Evolutionary conservation across 2,888 invertebrate genomes (phyloP).

Genomic region (Meghimatium bilineatum): DNA sequence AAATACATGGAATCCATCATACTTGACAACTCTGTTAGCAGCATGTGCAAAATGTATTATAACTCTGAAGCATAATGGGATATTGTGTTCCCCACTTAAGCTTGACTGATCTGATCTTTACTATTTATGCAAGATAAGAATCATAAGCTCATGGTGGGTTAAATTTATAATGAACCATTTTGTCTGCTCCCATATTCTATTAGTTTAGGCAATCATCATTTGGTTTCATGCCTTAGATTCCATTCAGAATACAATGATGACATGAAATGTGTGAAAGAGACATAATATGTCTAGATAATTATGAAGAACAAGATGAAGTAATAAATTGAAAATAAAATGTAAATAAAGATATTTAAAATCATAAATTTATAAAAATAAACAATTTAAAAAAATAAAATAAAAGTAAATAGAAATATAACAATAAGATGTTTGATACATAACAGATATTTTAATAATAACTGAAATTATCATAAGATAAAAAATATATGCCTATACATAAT

Average conservation of each 20-base stretch:
- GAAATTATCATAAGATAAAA: not conserved
- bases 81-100: not conserved
- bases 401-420: not conserved
- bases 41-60: not conserved
- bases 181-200: not conserved
- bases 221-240: not conserved
- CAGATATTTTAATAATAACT: not conserved
- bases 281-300: not conserved
- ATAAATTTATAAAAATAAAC: not conserved
- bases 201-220: not conserved
- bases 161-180: not conserved
- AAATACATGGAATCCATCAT: not conserved
- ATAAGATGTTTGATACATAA: not conserved
- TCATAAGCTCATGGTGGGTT: slow-evolving; percentile 1
- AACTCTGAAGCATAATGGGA: not conserved
- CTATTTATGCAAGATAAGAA: slow-evolving; percentile 35
- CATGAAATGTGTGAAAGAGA: not conserved
- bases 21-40: not conserved
- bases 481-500: not conserved
- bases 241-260: not conserved
- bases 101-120: slow-evolving; percentile 30
- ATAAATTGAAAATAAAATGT: not conserved
- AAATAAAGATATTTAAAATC: not conserved
- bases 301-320: not conserved
- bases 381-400: not conserved